These are phyloP conservation scores for Drosophila kikkawai DNA, from an alignment of 1,140 invertebrate genomes.

Conservation along the genomic window DNA sequence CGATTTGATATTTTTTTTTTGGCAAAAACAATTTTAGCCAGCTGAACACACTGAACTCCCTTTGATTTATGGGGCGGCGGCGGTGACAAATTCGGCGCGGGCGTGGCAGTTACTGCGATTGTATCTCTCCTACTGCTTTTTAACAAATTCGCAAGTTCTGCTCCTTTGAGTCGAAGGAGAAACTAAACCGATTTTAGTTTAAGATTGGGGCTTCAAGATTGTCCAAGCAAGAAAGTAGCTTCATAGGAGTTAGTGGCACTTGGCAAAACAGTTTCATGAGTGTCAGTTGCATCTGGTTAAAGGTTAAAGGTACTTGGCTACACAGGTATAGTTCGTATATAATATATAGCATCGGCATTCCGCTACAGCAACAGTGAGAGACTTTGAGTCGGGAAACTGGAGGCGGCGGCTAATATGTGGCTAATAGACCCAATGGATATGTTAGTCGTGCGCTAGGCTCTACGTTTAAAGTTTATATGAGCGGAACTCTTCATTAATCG, in stretches of 20 bases:
- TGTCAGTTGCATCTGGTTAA: slow-evolving; percentile 40
- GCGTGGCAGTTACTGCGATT: slow-evolving; percentile 49
- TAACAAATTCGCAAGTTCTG: slow-evolving; percentile 39
- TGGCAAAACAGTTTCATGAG: slow-evolving; percentile 21
- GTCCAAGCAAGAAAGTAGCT: slow-evolving; percentile 48
- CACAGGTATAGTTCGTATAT: slow-evolving; percentile 32
- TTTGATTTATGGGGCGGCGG: slow-evolving; percentile 46
- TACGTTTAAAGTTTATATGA: slow-evolving; percentile 9
- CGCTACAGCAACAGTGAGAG: slow-evolving; percentile 54
- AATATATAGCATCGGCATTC: slow-evolving; percentile 38
- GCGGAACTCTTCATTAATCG: slow-evolving; percentile 6
- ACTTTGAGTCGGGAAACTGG: slow-evolving; percentile 62
- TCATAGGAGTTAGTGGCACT: slow-evolving; percentile 9
- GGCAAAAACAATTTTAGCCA: slow-evolving; percentile 60
- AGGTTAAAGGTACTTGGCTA: slow-evolving; percentile 40
- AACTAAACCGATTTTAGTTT: slow-evolving; percentile 18
- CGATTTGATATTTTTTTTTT: slow-evolving; percentile 48
- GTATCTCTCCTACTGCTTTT: slow-evolving; percentile 4
- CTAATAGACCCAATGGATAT: slow-evolving; percentile 75
- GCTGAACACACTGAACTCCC: slow-evolving; percentile 45
- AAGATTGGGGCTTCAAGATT: slow-evolving; percentile 48
- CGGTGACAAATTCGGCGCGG: slow-evolving; percentile 32
- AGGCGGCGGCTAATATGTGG: slow-evolving; percentile 35
- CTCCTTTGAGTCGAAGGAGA: slow-evolving; percentile 24
- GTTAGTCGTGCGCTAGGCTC: slow-evolving; percentile 47